Evolutionary conservation across 2,113 vertebrate species (phyloP), one percentile per base, ranked within the genome.

Genomic region (Pedionomus torquatus): DNA sequence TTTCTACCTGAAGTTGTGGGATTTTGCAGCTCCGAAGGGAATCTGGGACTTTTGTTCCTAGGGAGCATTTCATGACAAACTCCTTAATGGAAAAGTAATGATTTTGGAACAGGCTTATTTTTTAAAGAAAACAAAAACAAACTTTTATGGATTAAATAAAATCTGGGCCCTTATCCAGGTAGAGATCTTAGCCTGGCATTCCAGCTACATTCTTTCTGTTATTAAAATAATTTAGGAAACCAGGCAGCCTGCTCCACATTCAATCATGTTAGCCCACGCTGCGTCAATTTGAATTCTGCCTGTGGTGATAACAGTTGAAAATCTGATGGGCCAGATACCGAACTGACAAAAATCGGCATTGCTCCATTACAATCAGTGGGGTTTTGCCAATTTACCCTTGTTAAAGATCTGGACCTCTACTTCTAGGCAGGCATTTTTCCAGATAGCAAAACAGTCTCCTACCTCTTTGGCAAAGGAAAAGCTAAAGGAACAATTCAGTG

Each of bases 141-240:
- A 43, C 95, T 88, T 61, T 70, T 58, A 87, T 93, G 90, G 93
- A 95, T 69, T 79, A 96, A 91, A 95, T 94, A 69, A 93, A 96
- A 93, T 93, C 97, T 97, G 97, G 97, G 97, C 95, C 83, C 14
- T 88, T 94, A 94, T 97, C 97, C 98, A 97, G 97, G 96, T 97
- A 83, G 89, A 97, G 94, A 97, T 96, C 97, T 98, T 97, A 95
- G 97, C 87, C 95, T 97, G 95, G 97, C 97, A 98, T 98, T 97
- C 97, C 92, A 66, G 93, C 88, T 93, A 93, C 97, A 97, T 98
- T 98, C 96, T 98, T 98, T 97, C 97, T 97, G 95, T 98, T 97
- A 98, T 98, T 97, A 97, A 97, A 98, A 97, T 97, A 97, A 97
- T 97, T 97, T 95, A 97, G 95, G 97, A 96, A 97, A 93, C 79